These are phyloP conservation scores for Zonitis immaculata DNA, from an alignment of 2,888 invertebrate species.

Conservation along the genomic window DNA sequence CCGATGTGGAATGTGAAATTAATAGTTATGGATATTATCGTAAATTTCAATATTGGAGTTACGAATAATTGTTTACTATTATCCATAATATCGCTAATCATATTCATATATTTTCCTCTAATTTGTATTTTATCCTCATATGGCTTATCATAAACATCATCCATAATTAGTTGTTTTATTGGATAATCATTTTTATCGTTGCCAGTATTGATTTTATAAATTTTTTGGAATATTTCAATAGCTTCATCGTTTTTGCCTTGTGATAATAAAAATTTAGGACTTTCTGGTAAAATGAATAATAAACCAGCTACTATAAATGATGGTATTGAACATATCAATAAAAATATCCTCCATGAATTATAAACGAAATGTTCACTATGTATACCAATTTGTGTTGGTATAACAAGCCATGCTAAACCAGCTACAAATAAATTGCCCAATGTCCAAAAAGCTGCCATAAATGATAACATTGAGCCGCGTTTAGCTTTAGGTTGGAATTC, in stretches of 20 bases:
- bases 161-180: slow-evolving; percentile 65
- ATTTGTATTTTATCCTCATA: slow-evolving; percentile 50
- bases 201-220: slow-evolving; percentile 78
- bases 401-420: slow-evolving; percentile 73
- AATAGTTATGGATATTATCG: slow-evolving; percentile 78
- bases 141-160: slow-evolving; percentile 48
- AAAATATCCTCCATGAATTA: slow-evolving; percentile 90
- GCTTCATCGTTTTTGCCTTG: slow-evolving; percentile 77
- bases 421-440: slow-evolving; percentile 89
- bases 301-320: slow-evolving; percentile 82
- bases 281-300: slow-evolving; percentile 81
- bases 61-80: slow-evolving; percentile 79
- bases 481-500: slow-evolving; percentile 91
- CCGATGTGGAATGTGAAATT: slow-evolving; percentile 93
- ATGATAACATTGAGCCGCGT: slow-evolving; percentile 87
- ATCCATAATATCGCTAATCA: slow-evolving; percentile 71
- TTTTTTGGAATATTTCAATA: slow-evolving; percentile 72
- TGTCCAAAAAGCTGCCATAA: slow-evolving; percentile 95
- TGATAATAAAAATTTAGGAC: slow-evolving; percentile 82
- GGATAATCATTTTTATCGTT: slow-evolving; percentile 70
- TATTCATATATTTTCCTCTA: slow-evolving; percentile 65
- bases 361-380: slow-evolving; percentile 66
- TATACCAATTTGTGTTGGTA: slow-evolving; percentile 70
- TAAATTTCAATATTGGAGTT: slow-evolving; percentile 77
- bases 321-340: slow-evolving; percentile 82